Conservation (phyloP, 2,888 invertebrate species). For the Scaptodrosophila latifasciaeformis region DNA sequence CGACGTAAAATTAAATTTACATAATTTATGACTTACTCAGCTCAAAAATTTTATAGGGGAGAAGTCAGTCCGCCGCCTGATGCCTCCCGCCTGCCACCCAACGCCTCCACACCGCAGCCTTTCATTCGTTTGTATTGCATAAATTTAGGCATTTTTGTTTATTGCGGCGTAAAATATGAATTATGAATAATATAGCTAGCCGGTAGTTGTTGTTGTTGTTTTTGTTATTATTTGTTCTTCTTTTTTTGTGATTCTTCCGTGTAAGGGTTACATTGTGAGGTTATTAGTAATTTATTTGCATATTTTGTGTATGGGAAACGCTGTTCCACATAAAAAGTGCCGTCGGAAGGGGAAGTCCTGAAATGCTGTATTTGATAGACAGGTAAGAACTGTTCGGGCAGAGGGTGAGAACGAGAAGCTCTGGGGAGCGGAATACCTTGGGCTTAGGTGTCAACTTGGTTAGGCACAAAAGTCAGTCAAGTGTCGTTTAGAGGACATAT, state of each 20-base stretch:
- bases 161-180: conserved; percentile 67
- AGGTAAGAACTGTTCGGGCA: too few species aligned
- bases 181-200: conserved; percentile 55
- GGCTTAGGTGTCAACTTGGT: conserved; percentile 45
- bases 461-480: conserved; percentile 51
- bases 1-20: conserved; percentile 63
- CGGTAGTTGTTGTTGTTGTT: conserved; percentile 1
- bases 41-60: conserved; percentile 44
- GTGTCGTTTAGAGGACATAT: conserved; percentile 52
- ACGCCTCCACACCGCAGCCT: too few species aligned
- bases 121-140: conserved; percentile 52
- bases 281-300: conserved; percentile 68
- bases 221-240: conserved; percentile 23
- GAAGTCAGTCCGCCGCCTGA: too few species aligned
- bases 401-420: too few species aligned
- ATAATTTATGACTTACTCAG: conserved; percentile 68
- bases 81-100: too few species aligned
- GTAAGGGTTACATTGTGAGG: conserved; percentile 63
- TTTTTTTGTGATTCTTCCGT: conserved; percentile 15
- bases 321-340: too few species aligned
- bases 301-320: conserved; percentile 43
- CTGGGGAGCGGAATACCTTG: neutral
- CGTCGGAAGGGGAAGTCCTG: too few species aligned
- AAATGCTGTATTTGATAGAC: too few species aligned
- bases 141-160: conserved; percentile 69